A percentile compares a stretch with the other conserved stretches of the same genome.
Evolutionary conservation across 2,797 vertebrate species (phyloP).

Genomic region (Myotis pilosus): DNA sequence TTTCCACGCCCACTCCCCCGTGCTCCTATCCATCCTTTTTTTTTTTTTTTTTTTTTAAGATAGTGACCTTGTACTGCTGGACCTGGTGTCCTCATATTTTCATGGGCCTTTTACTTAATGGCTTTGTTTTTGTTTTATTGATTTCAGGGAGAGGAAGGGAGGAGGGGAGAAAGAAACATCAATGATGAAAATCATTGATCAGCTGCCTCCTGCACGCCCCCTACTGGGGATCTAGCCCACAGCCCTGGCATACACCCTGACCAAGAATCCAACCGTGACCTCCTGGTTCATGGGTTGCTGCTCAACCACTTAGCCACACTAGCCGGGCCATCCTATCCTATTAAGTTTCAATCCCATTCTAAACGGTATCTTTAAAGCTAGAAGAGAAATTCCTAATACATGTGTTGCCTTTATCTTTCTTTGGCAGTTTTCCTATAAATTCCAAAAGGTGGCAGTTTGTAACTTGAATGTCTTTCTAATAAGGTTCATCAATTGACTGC

Average conservation of each 20-base stretch:
- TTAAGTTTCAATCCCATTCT: neutral
- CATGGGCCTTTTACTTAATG: neutral
- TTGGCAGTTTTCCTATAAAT: conserved; percentile 24
- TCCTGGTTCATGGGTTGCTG: too few species aligned
- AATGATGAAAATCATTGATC: too few species aligned
- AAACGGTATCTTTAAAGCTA: neutral
- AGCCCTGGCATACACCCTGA: too few species aligned
- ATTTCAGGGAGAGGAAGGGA: too few species aligned
- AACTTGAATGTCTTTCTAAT: neutral
- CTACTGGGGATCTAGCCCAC: too few species aligned
- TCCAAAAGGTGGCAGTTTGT: conserved; percentile 7
- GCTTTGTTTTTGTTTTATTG: too few species aligned
- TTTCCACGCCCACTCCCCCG: too few species aligned
- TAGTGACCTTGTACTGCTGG: neutral
- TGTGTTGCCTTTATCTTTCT: neutral
- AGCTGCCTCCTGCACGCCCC: too few species aligned
- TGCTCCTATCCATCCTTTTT: neutral
- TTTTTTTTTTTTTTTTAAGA: too few species aligned
- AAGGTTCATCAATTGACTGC: neutral
- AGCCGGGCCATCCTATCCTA: neutral
- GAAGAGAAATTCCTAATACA: neutral
- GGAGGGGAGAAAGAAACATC: too few species aligned
- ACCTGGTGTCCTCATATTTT: neutral
- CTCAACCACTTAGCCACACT: too few species aligned
- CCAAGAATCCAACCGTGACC: too few species aligned